Percentiles rank a stretch among this genome's conserved stretches.
These are phyloP conservation scores for Dinocampus coccinellae DNA, from an alignment of 2,888 invertebrate species.

Conservation along the genomic window DNA sequence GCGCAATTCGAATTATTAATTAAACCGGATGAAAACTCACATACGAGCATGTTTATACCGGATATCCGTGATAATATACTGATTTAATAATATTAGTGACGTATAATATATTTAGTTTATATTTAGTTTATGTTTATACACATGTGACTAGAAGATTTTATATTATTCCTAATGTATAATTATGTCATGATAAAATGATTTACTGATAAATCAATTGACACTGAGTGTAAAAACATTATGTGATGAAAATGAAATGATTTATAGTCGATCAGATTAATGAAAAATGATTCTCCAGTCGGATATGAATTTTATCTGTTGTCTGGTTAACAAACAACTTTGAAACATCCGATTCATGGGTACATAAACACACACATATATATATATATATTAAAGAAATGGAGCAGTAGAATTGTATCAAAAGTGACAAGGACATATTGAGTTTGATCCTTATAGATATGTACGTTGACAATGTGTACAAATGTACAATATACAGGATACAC, in stretches of 20 bases:
- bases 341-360: not conserved
- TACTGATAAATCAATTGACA: too few relatives aligned
- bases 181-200: too few relatives aligned
- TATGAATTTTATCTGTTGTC: not conserved
- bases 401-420: not conserved
- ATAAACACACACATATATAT: not conserved
- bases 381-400: not conserved
- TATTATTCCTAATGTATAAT: too few relatives aligned
- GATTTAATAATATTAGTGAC: not conserved
- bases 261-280: not conserved
- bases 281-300: not conserved
- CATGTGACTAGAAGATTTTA: too few relatives aligned
- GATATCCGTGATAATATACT: slow-evolving; percentile 43
- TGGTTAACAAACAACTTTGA: slow-evolving; percentile 2
- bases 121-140: too few relatives aligned
- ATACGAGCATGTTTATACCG: slow-evolving; percentile 32
- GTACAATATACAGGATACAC: not conserved
- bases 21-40: slow-evolving; percentile 46
- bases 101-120: not conserved
- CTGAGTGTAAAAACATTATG: too few relatives aligned
- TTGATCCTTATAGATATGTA: not conserved
- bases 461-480: not conserved
- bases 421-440: not conserved
- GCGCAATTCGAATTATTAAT: slow-evolving; percentile 52
- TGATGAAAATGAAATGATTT: too few relatives aligned